Evolutionary conservation across 2,113 vertebrate genomes (phyloP), one percentile per base, ranked within the genome.

Genomic region (Nematolebias whitei): DNA sequence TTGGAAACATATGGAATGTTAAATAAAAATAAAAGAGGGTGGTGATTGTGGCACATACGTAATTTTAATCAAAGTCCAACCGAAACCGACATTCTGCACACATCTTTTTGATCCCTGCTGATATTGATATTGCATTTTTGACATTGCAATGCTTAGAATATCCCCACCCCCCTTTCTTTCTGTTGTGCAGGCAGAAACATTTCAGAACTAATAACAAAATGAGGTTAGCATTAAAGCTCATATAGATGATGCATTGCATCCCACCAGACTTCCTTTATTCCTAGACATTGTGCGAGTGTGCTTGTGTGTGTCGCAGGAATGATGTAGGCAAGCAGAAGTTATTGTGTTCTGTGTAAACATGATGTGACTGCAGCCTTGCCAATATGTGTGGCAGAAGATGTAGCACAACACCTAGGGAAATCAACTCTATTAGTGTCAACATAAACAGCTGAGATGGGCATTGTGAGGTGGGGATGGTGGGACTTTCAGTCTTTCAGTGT

Each of bases 261-360:
- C 78, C 81, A 48, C 68, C 35, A 70, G 89, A 86, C 79, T 63
- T 83, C 62, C 68, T 78, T 63, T 72, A 48, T 78, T 78, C 63
- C 75, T 76, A 75, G 67, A 80, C 63, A 64, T 75, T 41, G 18
- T 65, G 77, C 64, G 20, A 18, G 53, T 67, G 45, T 50, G 32
- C 45, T 4, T 63, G 67, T 83, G 59, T 22, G 54, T 56, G 54
- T 23, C 11, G 74, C 78, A 76, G 73, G 71, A 88, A 80, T 79
- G 85, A 81, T 84, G 84, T 76, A 80, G 85, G 78, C 74, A 83
- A 86, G 79, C 79, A 77, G 84, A 84, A 88, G 76, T 78, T 86
- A 90, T 91, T 91, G 85, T 80, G 82, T 79, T 82, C 84, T 82
- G 83, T 90, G 87, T 90, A 89, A 91, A 90, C 89, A 91, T 75